Evolutionary conservation across 2,797 vertebrate species (phyloP).

Genomic region (Spinibarbus caldwelli): DNA sequence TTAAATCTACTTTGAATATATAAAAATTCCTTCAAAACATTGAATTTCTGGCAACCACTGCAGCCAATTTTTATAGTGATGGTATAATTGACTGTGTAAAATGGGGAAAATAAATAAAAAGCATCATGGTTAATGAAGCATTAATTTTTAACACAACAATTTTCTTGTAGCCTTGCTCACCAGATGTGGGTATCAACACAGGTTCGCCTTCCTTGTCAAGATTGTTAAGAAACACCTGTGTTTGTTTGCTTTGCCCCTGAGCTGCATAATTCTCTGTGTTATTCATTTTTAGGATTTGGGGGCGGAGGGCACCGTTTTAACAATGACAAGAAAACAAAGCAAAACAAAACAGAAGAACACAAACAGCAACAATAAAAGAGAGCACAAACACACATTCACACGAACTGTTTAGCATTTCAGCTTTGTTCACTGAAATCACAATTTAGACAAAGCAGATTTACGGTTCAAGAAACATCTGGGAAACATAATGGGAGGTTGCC

Average conservation of each 20-base stretch:
- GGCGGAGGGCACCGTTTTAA: background rate
- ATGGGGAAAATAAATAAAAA: background rate
- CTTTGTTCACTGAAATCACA: constrained; percentile 24
- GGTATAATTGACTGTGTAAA: background rate
- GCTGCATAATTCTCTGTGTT: constrained; percentile 9
- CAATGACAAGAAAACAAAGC: background rate
- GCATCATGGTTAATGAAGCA: constrained; percentile 8
- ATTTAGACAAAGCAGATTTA: constrained; percentile 67
- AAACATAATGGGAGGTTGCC: constrained; percentile 43
- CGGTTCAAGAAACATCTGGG: constrained; percentile 78
- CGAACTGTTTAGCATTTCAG: background rate
- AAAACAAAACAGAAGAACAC: background rate
- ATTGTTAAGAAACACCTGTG: constrained; percentile 65
- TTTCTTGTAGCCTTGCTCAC: background rate
- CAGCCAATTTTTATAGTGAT: no score
- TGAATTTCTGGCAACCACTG: background rate
- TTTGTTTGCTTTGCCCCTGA: constrained; percentile 36
- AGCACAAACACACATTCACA: background rate
- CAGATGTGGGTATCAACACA: background rate
- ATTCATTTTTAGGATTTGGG: constrained; percentile 21
- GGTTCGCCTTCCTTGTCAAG: constrained; percentile 20
- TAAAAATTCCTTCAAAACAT: background rate
- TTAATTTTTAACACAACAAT: background rate
- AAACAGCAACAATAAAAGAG: background rate
- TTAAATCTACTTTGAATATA: no score